Evolutionary conservation across 1,140 invertebrate species (phyloP).

Genomic region (Pentalonia nigronervosa): DNA sequence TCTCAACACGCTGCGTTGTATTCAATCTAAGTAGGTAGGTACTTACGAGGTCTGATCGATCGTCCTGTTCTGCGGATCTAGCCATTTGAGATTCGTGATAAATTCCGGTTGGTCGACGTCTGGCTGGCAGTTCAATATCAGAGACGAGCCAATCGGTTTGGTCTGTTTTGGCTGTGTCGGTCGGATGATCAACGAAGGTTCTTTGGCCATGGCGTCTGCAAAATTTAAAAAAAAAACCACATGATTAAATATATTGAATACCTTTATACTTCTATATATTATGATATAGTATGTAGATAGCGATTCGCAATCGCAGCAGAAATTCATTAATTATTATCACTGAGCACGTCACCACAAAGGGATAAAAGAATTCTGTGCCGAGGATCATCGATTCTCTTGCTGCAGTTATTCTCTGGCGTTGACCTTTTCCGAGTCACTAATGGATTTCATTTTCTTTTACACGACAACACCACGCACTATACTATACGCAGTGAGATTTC

Average conservation of each 20-base stretch:
- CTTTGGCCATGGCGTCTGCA: neutral
- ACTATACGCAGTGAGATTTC: neutral
- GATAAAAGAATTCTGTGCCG: neutral
- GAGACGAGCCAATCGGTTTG: conserved; percentile 73
- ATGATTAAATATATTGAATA: neutral
- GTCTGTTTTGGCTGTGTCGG: conserved; percentile 72
- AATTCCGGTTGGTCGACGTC: conserved; percentile 66
- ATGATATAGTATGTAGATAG: neutral
- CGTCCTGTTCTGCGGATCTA: conserved; percentile 71
- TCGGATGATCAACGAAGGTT: conserved; percentile 70
- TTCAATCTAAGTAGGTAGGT: neutral
- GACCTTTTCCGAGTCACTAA: neutral
- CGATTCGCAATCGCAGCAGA: neutral
- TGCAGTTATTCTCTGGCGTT: neutral
- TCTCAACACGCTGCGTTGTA: neutral
- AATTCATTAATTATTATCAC: neutral
- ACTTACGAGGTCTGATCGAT: conserved; percentile 67
- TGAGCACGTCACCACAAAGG: neutral
- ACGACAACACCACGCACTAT: no score
- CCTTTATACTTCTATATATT: no score
- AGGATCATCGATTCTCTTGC: neutral
- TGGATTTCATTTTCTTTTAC: conserved; percentile 9
- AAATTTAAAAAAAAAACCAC: neutral
- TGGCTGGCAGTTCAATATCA: conserved; percentile 75
- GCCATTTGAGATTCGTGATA: conserved; percentile 71